phyloP scores from a whole-genome alignment of 2,113 vertebrate genomes.

The Struthio camelus region DNA sequence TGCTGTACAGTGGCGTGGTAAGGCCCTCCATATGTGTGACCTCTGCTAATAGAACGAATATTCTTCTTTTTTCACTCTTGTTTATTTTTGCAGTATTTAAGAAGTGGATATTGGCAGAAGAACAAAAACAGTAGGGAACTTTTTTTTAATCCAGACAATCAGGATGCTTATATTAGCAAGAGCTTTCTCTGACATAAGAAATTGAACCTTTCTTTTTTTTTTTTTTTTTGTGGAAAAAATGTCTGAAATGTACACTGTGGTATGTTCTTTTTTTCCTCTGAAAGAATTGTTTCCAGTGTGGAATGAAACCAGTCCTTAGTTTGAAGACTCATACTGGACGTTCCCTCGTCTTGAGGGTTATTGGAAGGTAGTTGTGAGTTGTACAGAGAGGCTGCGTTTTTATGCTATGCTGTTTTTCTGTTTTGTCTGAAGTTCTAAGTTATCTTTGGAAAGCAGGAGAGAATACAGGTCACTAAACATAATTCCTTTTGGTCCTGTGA shows the following conservation, averaged over 20 bases:
- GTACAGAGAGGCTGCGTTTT: not conserved
- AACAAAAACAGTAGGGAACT: not conserved
- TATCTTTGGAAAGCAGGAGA: not conserved
- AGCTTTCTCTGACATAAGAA: not conserved
- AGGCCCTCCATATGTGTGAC: not conserved
- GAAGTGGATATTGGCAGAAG: constrained; percentile 23
- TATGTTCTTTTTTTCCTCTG: not conserved
- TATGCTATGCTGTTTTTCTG: not conserved
- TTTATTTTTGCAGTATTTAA: constrained; percentile 29
- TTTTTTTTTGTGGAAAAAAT: not conserved
- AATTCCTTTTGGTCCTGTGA: not conserved
- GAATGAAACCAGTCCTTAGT: not conserved
- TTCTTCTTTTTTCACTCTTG: not conserved
- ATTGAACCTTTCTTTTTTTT: not conserved
- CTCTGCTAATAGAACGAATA: not conserved
- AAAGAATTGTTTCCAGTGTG: not conserved
- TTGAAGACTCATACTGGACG: not conserved
- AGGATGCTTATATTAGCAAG: not conserved
- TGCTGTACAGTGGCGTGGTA: not conserved
- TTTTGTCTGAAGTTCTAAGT: not conserved
- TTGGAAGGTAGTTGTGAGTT: not conserved
- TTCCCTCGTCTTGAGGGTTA: not conserved
- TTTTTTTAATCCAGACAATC: not conserved
- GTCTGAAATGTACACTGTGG: not conserved
- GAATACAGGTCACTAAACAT: not conserved